Percentiles rank a stretch among this genome's conserved stretches.
These are phyloP conservation scores for Mormyrus lacerda DNA, from an alignment of 2,113 vertebrate species.

Conservation along the genomic window DNA sequence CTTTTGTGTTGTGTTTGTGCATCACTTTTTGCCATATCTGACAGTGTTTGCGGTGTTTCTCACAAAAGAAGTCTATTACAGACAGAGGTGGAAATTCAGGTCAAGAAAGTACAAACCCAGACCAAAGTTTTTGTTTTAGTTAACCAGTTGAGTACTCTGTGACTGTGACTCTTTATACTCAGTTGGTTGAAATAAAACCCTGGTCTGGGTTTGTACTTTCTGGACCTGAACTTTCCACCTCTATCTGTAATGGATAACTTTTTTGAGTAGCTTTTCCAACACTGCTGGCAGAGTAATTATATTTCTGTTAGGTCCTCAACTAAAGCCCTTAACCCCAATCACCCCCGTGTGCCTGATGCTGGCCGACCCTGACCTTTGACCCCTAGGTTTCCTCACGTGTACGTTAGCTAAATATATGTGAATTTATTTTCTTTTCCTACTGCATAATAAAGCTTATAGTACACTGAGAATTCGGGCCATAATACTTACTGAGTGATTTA, in stretches of 20 bases:
- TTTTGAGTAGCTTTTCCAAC: no score
- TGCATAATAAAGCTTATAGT: not conserved
- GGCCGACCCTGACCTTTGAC: not conserved
- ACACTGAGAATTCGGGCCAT: not conserved
- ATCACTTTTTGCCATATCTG: not conserved
- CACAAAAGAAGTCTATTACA: no score
- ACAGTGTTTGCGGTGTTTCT: not conserved
- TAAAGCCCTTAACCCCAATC: not conserved
- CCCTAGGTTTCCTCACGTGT: not conserved
- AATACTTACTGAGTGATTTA: not conserved
- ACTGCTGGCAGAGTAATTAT: not conserved
- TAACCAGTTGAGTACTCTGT: no score
- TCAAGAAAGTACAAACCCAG: no score
- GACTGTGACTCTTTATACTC: no score
- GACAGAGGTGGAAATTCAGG: no score
- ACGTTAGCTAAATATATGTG: not conserved
- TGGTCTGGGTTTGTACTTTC: no score
- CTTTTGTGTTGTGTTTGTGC: not conserved
- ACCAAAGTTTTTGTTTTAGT: no score
- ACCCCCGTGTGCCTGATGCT: not conserved
- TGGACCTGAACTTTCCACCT: no score
- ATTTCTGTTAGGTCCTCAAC: not conserved
- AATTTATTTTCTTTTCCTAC: not conserved
- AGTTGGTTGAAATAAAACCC: no score
- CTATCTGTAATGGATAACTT: no score